Base-by-base conservation (phyloP, 2,797 vertebrate species). In the Anas bahamensis region DNA sequence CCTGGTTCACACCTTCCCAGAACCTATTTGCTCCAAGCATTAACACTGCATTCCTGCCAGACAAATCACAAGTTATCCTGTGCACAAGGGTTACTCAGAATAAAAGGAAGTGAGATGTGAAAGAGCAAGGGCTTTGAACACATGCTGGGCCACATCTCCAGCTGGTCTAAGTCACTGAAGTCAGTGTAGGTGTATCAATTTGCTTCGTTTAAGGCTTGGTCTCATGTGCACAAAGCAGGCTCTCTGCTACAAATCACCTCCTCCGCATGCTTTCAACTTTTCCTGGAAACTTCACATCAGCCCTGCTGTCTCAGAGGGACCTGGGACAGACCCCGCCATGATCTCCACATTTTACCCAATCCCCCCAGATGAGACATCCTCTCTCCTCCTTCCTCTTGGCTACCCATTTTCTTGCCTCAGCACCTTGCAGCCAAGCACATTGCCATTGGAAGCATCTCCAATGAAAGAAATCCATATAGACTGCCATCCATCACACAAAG, bases 121-220 rank as follows among this genome's bases (percentile, higher is more conserved):
- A 94, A 76, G 35, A 83, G 60, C 70, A 73, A 93, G 22, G 17
- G 35, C 56, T 88, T 83, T 88, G 69, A 53, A 44, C 77, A 74
- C 50, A 10, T 6, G 24, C 37, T 0, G 2, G 19, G 52, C 24
- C 18, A 0, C 39, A 71, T 35, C 52, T 90, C 66, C 73, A 90
- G 69, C 63, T 72, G n/a, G n/a, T 63, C 42, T 57, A 57, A 69
- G 19, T 50, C 42, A 52, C 41, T 35, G 42, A 80, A 93, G 63
- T n/a, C 64, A 68, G 17, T 4, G 26, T 18, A 81, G 52, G 60
- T 37, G 28, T 26, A 41, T 64, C 48, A 78, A 24, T 78, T 83
- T 50, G 7, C 21, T 53, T n/a, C 1, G 46, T n/a, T 71, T 48
- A 89, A 72, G 56, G 19, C 22, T 89, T 24, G 24, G 59, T 21